phyloP scores from a whole-genome alignment of 2,888 invertebrate genomes.

The Aphodius sticticus region DNA sequence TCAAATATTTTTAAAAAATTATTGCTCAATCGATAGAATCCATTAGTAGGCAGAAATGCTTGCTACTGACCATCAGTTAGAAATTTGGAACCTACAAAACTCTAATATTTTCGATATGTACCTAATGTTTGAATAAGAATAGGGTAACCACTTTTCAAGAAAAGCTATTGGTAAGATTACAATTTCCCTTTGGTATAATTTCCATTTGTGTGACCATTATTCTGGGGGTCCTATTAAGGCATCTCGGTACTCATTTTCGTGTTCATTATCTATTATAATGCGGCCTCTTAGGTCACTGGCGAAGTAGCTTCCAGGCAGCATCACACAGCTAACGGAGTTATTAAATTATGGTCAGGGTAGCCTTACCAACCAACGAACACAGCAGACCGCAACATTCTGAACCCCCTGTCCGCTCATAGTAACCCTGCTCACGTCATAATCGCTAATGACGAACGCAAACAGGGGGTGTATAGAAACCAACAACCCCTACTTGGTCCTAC shows the following conservation, averaged over 20 bases:
- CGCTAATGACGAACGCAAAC: not conserved
- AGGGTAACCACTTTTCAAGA: too few species aligned
- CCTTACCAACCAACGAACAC: not conserved
- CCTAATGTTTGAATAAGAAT: too few species aligned
- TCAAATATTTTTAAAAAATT: too few species aligned
- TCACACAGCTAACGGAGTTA: not conserved
- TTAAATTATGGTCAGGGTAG: slow-evolving; percentile 27
- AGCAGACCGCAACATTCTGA: not conserved
- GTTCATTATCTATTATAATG: slow-evolving; percentile 35
- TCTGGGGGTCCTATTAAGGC: not conserved
- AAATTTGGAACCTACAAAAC: too few species aligned
- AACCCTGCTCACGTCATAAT: slow-evolving; percentile 4
- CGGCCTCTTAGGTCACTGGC: slow-evolving; percentile 33
- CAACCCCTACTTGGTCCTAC: not conserved
- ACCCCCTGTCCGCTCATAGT: not conserved
- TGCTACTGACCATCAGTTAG: too few species aligned
- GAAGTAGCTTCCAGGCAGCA: slow-evolving; percentile 8
- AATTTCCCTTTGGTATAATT: too few species aligned
- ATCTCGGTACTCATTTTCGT: slow-evolving; percentile 23
- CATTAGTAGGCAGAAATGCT: too few species aligned
- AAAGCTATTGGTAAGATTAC: too few species aligned
- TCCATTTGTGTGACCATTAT: too few species aligned
- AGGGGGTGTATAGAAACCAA: not conserved
- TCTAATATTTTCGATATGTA: too few species aligned
- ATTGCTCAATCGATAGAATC: too few species aligned